Evolutionary conservation across 30 jellyfish, hydroid and myxozoan species (phyloP), one percentile per base, ranked within the genome.

Genomic region (Cassiopea xamachana): DNA sequence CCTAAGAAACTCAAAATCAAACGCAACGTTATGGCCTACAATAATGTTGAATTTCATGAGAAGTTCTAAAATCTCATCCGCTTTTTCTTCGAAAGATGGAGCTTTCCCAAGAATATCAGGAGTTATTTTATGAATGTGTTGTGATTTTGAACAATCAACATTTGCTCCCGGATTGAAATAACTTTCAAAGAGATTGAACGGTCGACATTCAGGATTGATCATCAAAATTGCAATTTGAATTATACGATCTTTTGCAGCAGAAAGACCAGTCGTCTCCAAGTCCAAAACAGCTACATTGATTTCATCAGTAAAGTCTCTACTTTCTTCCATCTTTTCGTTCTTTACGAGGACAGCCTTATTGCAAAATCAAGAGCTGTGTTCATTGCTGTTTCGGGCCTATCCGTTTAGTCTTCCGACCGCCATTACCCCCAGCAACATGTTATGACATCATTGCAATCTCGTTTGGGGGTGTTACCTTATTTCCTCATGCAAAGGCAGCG

Each of bases 141-240:
- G 62, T 1, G 94, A 47, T 2, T 75, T 82, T 60, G 79, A 27
- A 62, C 3, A 14, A 6, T 77, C 48, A 1, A 60, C 88, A 79
- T 87, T 89, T 75, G 60, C 16, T 12, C 94, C 94, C n/a, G 94
- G 94, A 85, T 87, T 87, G 15, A 87, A n/a, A 55, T 87, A 87
- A 51, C 89, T 58, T 46, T 87, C 94, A 78, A 44, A 77, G 70
- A 87, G 89, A 8, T 87, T 78, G 5, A 48, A 64, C 15, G 89
- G 84, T 17, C 39, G n/a, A 12, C 55, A 77, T 7, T 39, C n/a
- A n/a, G 9, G 64, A 19, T 87, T 61, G 15, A 77, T 39, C 1
- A 16, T 77, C 48, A 87, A 61, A 27, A 81, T 60, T 12, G 94
- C 94, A 9, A 87, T 17, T 81, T 87, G 94, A 7, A 87, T 75